phyloP scores from a whole-genome alignment of 64 coral and sea anemone genomes.

The Montipora foliosa region DNA sequence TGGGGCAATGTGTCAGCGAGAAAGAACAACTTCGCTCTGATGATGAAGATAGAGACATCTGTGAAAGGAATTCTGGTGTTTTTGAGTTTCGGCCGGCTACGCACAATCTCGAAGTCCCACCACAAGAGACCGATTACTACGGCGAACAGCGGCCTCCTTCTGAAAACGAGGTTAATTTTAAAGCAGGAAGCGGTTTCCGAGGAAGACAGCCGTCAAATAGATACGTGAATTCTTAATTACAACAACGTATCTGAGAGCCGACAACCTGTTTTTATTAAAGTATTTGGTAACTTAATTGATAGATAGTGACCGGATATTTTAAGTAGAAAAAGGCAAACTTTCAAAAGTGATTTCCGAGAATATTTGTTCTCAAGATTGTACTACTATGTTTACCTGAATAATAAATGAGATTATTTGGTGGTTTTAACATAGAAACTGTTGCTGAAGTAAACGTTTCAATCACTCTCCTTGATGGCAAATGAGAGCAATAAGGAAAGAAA shows the following conservation, averaged over 20 bases:
- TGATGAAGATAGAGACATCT: slow-evolving; percentile 81
- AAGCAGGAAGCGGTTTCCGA: slow-evolving; percentile 36
- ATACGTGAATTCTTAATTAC: slow-evolving; percentile 61
- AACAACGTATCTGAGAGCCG: not conserved
- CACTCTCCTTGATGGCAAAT: not conserved
- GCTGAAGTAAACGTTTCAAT: too few relatives aligned
- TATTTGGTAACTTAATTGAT: too few relatives aligned
- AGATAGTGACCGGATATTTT: not conserved
- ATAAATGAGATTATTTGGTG: not conserved
- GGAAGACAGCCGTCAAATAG: slow-evolving; percentile 70
- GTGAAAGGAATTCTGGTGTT: slow-evolving; percentile 82
- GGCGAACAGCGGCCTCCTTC: slow-evolving; percentile 43
- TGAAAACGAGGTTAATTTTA: slow-evolving; percentile 36
- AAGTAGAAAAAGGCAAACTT: not conserved
- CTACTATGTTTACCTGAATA: not conserved
- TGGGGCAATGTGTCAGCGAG: slow-evolving; percentile 73
- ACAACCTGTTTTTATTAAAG: not conserved
- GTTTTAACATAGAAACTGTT: not conserved
- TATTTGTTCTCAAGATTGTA: too few relatives aligned
- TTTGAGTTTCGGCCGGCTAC: slow-evolving; percentile 61
- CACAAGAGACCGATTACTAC: slow-evolving; percentile 56
- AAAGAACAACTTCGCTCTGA: slow-evolving; percentile 78
- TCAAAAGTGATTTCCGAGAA: not conserved
- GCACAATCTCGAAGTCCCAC: slow-evolving; percentile 53
- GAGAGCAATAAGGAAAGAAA: not conserved